Base-by-base conservation (phyloP, 1,140 invertebrate species). In the Cydia pomonella region DNA sequence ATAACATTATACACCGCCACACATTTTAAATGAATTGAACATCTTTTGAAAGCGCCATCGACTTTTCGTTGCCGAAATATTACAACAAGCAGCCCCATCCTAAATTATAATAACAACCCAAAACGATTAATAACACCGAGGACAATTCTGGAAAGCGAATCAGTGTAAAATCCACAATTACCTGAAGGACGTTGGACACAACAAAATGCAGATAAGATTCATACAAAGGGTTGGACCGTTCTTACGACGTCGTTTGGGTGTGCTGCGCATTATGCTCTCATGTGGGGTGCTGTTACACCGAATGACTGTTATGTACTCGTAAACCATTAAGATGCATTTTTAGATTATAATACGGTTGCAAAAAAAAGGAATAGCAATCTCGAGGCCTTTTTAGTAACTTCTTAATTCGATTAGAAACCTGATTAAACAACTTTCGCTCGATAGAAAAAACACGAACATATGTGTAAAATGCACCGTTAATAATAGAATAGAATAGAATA, bases 141-240 rank as follows among this genome's bases (percentile, higher is more conserved):
- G 23, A 69, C 29, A 73, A 73, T 76, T 53, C 62, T 53, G 44
- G n/a, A 38, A 33, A n/a, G 38, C 63, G 71, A 77, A 77, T 74
- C 66, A 77, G 64, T 13, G 72, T 25, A 25, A 27, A 59, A 21
- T 47, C 64, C 25, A 38, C 76, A 47, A 74, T 77, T 77, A 77
- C 50, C 64, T 76, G 72, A 66, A 66, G 64, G 29, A 16, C 23
- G 12, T 21, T 59, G 44, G 47, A 29, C 41, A 66, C 72, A 73
- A 44, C 73, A 74, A 63, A 77, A 77, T 74, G 73, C 53, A 74
- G 76, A 77, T 77, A 77, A 77, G 73, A 75, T 69, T 74, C 73
- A 74, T 75, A 77, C 73, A 77, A 77, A 77, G 63, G 76, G 76
- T 77, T 41, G 73, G 72, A 59, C 63, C 41, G 62, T 23, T 25